A percentile compares a stretch with the other conserved stretches of the same genome.
Evolutionary conservation across 2,797 vertebrate genomes (phyloP).

Genomic region (Rhinichthys osculus): DNA sequence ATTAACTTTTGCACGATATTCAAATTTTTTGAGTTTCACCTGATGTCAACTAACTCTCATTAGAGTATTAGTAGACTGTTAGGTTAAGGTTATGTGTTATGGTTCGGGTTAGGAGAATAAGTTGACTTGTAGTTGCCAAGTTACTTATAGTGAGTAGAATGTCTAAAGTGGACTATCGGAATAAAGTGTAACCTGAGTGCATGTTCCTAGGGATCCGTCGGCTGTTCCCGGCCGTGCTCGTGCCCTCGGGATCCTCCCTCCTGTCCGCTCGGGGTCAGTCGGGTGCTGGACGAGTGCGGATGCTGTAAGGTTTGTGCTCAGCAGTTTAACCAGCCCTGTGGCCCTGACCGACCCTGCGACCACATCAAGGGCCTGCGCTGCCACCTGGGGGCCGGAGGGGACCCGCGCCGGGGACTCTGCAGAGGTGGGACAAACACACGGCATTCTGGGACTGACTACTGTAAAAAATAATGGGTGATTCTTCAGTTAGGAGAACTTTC

Average conservation of each 20-base stretch:
- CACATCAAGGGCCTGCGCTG: slow-evolving; percentile 83
- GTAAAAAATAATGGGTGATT: too few relatives aligned
- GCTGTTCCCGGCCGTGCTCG: slow-evolving; percentile 71
- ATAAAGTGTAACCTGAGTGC: too few relatives aligned
- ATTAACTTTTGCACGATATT: too few relatives aligned
- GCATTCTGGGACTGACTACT: background rate
- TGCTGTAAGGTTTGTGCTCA: slow-evolving; percentile 81
- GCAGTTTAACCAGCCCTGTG: slow-evolving; percentile 81
- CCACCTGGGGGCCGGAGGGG: slow-evolving; percentile 76
- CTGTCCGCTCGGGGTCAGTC: slow-evolving; percentile 76
- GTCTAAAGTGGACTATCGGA: too few relatives aligned
- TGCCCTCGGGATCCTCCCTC: slow-evolving; percentile 64
- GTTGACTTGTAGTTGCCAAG: too few relatives aligned
- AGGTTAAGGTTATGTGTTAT: too few relatives aligned
- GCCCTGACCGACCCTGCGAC: slow-evolving; percentile 74
- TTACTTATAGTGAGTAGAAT: too few relatives aligned
- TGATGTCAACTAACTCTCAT: too few relatives aligned
- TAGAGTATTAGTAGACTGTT: too few relatives aligned
- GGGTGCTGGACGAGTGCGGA: slow-evolving; percentile 75
- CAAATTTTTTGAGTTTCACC: too few relatives aligned
- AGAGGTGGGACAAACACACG: slow-evolving; percentile 70
- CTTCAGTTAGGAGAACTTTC: background rate
- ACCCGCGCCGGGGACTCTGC: slow-evolving; percentile 76
- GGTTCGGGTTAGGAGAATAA: too few relatives aligned
- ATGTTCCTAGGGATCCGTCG: background rate